Percentiles rank a stretch among this genome's conserved stretches.
Evolutionary conservation across 2,797 vertebrate genomes (phyloP).

Genomic region (Gobionotothen gibberifrons): DNA sequence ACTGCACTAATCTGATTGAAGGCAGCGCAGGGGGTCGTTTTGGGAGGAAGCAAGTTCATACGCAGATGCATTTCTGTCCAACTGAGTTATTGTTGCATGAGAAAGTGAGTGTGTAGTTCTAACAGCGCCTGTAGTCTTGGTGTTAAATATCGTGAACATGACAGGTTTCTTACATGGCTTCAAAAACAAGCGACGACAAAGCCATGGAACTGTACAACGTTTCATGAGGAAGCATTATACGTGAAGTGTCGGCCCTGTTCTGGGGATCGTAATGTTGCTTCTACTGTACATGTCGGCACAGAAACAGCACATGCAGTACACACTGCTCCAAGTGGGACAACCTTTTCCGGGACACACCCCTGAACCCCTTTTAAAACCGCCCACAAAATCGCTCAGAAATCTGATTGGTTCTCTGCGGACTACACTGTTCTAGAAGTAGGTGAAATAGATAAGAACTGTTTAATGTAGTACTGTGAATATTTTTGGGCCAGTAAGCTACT

Average conservation of each 20-base stretch:
- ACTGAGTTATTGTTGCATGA: not conserved
- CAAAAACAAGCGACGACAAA: not conserved
- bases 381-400: constrained; percentile 18
- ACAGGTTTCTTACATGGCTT: not conserved
- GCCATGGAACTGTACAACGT: not conserved
- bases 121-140: not conserved
- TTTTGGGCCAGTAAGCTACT: too few relatives aligned
- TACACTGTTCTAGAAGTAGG: constrained; percentile 35
- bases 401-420: constrained; percentile 65
- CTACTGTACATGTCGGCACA: too few relatives aligned
- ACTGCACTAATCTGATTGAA: not conserved
- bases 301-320: not conserved
- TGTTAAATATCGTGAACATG: not conserved
- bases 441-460: constrained; percentile 21
- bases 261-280: not conserved
- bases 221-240: not conserved
- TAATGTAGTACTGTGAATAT: not conserved
- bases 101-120: not conserved
- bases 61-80: too few relatives aligned
- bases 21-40: not conserved
- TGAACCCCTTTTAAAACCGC: constrained; percentile 2
- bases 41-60: not conserved
- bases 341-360: constrained; percentile 34
- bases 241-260: accelerated
- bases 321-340: not conserved